These are phyloP conservation scores for Gallinago undulata DNA, from an alignment of 2,113 vertebrate species.

Conservation along the genomic window DNA sequence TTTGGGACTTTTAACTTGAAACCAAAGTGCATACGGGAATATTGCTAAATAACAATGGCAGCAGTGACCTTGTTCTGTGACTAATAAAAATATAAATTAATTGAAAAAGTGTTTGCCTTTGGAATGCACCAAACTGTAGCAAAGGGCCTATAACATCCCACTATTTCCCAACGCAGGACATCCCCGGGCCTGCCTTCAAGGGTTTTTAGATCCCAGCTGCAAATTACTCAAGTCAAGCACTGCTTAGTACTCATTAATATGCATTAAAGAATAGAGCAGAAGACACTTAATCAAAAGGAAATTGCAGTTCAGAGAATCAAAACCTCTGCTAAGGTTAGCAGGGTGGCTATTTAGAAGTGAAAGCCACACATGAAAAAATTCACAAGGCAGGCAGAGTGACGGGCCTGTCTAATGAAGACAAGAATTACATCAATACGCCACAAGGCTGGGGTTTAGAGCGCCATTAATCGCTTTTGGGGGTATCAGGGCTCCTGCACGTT, in stretches of 20 bases:
- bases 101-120: background rate
- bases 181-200: background rate
- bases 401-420: background rate
- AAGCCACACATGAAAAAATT: background rate
- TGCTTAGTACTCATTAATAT: constrained; percentile 49
- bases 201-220: constrained; percentile 1
- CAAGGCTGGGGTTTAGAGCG: background rate
- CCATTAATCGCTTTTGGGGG: background rate
- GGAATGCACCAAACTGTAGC: background rate
- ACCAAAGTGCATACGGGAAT: background rate
- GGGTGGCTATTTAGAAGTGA: background rate
- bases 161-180: background rate
- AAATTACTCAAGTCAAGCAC: constrained; percentile 45
- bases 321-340: constrained; percentile 3
- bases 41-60: background rate
- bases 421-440: background rate
- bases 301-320: constrained; percentile 21
- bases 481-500: background rate
- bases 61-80: background rate
- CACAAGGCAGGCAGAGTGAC: background rate
- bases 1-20: background rate
- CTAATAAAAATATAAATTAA: constrained; percentile 19
- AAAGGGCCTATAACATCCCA: background rate
- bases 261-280: constrained; percentile 31
- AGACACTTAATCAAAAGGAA: constrained; percentile 60